These are phyloP conservation scores for Rousettus madagascariensis DNA, from an alignment of 2,797 vertebrate genomes.

Conservation along the genomic window DNA sequence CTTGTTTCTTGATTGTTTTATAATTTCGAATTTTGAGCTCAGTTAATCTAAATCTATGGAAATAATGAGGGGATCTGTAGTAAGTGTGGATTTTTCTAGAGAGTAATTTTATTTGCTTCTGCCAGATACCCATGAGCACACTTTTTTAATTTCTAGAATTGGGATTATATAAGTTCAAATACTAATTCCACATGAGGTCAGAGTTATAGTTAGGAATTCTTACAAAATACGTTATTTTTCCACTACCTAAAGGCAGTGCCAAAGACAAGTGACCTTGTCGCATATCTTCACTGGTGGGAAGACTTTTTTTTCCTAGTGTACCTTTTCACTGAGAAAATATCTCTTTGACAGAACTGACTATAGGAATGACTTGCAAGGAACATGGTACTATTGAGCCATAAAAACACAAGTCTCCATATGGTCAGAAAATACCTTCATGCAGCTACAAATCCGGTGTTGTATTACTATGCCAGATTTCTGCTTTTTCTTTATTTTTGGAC, in stretches of 20 bases:
- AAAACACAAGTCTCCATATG: neutral
- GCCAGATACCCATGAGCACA: neutral
- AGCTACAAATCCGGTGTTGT: neutral
- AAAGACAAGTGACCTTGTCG: neutral
- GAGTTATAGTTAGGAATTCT: neutral
- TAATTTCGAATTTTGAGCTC: constrained; percentile 3
- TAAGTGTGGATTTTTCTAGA: neutral
- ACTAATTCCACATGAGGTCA: neutral
- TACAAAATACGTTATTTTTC: neutral
- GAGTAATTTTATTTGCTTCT: neutral
- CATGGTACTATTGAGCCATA: neutral
- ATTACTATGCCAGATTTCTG: neutral
- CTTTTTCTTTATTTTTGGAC: constrained; percentile 1
- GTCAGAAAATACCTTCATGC: neutral
- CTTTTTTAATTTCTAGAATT: constrained; percentile 7
- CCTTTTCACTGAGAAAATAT: constrained; percentile 28
- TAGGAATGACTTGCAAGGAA: neutral
- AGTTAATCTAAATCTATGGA: neutral
- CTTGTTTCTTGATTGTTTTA: neutral
- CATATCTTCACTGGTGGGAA: neutral
- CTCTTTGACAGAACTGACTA: neutral
- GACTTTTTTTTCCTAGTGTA: neutral
- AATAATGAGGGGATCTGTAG: neutral
- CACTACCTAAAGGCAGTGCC: neutral
- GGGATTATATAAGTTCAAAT: neutral